Evolutionary conservation across 2,888 invertebrate species (phyloP).

Genomic region (Oscheius sp.): DNA sequence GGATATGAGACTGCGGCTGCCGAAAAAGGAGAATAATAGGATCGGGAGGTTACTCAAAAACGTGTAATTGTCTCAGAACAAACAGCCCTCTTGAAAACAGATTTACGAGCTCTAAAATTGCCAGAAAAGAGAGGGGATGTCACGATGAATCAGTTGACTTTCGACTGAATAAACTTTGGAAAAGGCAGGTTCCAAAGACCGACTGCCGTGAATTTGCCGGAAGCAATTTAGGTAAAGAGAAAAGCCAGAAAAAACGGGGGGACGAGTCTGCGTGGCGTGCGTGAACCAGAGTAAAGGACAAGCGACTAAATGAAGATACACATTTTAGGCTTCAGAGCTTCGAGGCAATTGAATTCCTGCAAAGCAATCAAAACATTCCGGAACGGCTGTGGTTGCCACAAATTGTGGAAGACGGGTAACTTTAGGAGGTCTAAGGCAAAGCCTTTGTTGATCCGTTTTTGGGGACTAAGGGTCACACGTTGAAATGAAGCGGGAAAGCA

Average conservation of each 20-base stretch:
- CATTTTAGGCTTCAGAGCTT: slow-evolving; percentile 18
- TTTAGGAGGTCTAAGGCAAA: not conserved
- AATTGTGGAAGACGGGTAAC: not conserved
- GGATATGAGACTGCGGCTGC: not conserved
- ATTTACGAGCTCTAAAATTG: not conserved
- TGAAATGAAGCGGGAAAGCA: not conserved
- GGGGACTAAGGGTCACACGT: not conserved
- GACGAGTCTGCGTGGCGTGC: too few relatives aligned
- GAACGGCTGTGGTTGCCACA: not conserved
- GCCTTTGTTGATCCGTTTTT: not conserved
- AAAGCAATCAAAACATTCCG: slow-evolving; percentile 22
- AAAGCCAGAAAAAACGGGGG: not conserved
- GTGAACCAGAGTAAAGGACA: too few relatives aligned
- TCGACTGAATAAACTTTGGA: not conserved
- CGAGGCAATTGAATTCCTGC: slow-evolving; percentile 26
- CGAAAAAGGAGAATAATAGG: too few relatives aligned
- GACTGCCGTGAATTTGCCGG: slow-evolving; percentile 3
- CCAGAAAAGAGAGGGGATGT: slow-evolving; percentile 1
- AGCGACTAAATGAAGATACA: slow-evolving; percentile 6
- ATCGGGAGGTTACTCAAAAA: too few relatives aligned
- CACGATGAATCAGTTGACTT: slow-evolving; percentile 1
- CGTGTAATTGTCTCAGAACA: too few relatives aligned
- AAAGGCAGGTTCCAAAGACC: not conserved
- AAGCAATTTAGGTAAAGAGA: slow-evolving; percentile 21
- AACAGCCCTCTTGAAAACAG: slow-evolving; percentile 1